Percentiles rank a stretch among this genome's conserved stretches.
Conservation (phyloP, 2,888 invertebrate species). For the Clitarchus hookeri region DNA sequence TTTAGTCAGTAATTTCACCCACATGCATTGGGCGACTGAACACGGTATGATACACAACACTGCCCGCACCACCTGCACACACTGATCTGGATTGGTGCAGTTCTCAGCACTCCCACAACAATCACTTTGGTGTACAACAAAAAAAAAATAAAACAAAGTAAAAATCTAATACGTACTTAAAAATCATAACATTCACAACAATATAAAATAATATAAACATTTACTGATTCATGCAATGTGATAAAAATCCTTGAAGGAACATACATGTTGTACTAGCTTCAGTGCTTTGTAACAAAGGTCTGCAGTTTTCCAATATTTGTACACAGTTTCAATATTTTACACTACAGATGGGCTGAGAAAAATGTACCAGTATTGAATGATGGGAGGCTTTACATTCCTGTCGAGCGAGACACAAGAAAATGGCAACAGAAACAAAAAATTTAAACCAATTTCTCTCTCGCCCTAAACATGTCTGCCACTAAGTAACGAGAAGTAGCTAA, state of each 20-base stretch:
- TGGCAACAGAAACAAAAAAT: too few species aligned
- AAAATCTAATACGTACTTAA: background rate
- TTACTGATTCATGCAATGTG: background rate
- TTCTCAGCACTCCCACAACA: background rate
- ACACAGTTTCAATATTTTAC: background rate
- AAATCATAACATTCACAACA: background rate
- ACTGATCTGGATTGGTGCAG: too few species aligned
- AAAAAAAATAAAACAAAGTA: background rate
- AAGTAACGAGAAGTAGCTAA: too few species aligned
- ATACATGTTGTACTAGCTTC: background rate
- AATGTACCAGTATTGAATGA: background rate
- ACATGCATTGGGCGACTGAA: too few species aligned
- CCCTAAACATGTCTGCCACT: too few species aligned
- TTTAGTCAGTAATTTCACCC: too few species aligned
- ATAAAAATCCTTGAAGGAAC: background rate
- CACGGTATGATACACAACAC: too few species aligned
- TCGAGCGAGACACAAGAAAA: background rate
- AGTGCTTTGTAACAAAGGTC: background rate
- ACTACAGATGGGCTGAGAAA: background rate
- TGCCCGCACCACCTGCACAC: too few species aligned
- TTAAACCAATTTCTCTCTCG: too few species aligned
- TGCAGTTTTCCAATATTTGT: background rate
- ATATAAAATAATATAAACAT: background rate
- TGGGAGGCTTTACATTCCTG: background rate
- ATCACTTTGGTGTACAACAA: background rate